A percentile compares a stretch with the other conserved stretches of the same genome.
Conservation (phyloP, 2,797 vertebrate genomes). For the Monodelphis domestica region DNA sequence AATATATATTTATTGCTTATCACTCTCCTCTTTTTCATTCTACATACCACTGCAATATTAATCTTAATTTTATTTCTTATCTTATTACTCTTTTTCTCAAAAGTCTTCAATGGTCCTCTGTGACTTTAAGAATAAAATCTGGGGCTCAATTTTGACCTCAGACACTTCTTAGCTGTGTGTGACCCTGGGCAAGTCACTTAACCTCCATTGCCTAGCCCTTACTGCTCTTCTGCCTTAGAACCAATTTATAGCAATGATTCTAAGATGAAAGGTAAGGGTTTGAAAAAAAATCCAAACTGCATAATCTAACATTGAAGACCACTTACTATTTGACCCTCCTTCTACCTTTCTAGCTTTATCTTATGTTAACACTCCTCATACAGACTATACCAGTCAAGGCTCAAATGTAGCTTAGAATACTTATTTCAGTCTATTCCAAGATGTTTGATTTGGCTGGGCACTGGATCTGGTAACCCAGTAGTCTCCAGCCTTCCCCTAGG, state of each 20-base stretch:
- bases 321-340: background rate
- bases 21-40: background rate
- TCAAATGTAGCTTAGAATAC: background rate
- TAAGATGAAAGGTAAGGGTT: too few relatives aligned
- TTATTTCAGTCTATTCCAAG: background rate
- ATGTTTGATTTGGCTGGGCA: background rate
- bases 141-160: too few relatives aligned
- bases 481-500: background rate
- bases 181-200: too few relatives aligned
- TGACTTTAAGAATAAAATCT: background rate
- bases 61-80: background rate
- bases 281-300: background rate
- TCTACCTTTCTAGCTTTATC: background rate
- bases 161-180: too few relatives aligned
- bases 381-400: background rate
- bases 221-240: too few relatives aligned
- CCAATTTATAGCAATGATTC: too few relatives aligned
- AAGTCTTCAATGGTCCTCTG: background rate
- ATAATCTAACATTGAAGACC: background rate
- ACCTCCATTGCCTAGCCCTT: too few relatives aligned
- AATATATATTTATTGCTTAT: background rate
- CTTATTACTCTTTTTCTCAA: background rate
- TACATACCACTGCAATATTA: background rate
- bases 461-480: background rate
- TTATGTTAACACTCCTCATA: background rate